phyloP scores from a whole-genome alignment of 2,888 invertebrate genomes.

The Eupsilia transversa region DNA sequence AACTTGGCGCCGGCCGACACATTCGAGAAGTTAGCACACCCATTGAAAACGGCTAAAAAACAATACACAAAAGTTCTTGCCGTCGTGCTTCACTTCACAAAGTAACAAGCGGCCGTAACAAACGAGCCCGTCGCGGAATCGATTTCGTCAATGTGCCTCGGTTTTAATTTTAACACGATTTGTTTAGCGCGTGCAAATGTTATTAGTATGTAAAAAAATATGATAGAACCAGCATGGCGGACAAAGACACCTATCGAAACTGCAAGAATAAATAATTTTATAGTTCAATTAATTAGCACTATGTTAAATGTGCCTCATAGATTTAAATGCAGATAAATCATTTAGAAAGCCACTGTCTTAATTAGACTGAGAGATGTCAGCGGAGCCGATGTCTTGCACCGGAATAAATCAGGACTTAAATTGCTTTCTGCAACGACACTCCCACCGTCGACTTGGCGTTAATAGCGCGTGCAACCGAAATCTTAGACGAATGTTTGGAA shows the following conservation, averaged over 20 bases:
- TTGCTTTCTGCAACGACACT: conserved; percentile 89
- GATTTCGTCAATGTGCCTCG: conserved; percentile 66
- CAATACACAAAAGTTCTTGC: conserved; percentile 78
- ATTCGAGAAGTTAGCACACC: conserved; percentile 85
- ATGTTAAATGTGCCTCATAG: conserved; percentile 65
- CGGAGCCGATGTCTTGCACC: conserved; percentile 80
- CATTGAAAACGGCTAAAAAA: conserved; percentile 79
- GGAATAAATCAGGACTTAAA: conserved; percentile 88
- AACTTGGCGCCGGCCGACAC: conserved; percentile 85
- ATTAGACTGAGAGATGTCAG: conserved; percentile 87
- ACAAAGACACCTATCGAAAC: conserved; percentile 4
- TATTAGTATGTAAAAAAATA: not conserved
- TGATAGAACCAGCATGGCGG: not conserved
- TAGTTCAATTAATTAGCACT: conserved; percentile 67
- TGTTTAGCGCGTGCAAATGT: conserved; percentile 24
- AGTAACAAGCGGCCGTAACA: conserved; percentile 84
- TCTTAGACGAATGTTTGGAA: conserved; percentile 84
- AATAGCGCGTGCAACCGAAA: conserved; percentile 90
- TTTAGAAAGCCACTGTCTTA: conserved; percentile 83
- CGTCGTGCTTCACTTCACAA: conserved; percentile 83
- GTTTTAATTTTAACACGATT: conserved; percentile 39
- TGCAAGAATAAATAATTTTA: conserved; percentile 53
- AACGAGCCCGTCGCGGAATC: conserved; percentile 75
- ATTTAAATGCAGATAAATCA: conserved; percentile 81
- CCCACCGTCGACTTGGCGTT: conserved; percentile 87